Conservation (phyloP, 2,113 vertebrate genomes). For the Mobula birostris region DNA sequence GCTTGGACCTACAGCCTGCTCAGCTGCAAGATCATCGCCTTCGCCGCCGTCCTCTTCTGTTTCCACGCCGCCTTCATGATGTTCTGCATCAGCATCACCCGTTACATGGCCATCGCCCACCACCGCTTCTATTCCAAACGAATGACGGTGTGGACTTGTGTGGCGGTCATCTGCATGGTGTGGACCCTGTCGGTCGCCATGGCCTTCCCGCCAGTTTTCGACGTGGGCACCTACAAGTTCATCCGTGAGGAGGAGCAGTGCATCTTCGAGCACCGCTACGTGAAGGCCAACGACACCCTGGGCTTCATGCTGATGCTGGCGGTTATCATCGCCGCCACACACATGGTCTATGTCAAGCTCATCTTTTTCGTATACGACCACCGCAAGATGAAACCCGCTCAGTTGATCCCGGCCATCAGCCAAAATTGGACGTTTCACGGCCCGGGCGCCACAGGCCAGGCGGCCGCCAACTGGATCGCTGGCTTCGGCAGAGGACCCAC, state of each 20-base stretch:
- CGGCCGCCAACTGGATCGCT: conserved; percentile 93
- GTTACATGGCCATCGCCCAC: conserved; percentile 95
- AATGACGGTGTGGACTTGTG: conserved; percentile 84
- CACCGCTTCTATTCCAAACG: conserved; percentile 91
- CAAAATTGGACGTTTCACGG: conserved; percentile 97
- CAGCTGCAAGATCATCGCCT: conserved; percentile 85
- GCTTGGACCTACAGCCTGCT: conserved; percentile 72
- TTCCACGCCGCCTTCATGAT: conserved; percentile 92
- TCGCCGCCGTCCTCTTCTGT: conserved; percentile 86
- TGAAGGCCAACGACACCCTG: conserved; percentile 85
- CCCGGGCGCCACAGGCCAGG: conserved; percentile 87
- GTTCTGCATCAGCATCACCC: conserved; percentile 86
- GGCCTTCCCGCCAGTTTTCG: conserved; percentile 88
- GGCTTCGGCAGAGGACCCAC: conserved; percentile 90
- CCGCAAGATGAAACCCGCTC: conserved; percentile 93
- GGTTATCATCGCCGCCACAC: conserved; percentile 79
- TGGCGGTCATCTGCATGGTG: conserved; percentile 82
- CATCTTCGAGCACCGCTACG: conserved; percentile 86
- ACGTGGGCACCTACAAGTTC: conserved; percentile 83
- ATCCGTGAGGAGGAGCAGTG: conserved; percentile 88
- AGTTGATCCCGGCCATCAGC: conserved; percentile 87
- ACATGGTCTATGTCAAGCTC: conserved; percentile 83
- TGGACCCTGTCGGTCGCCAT: conserved; percentile 91
- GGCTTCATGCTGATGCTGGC: conserved; percentile 90
- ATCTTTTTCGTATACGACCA: conserved; percentile 91